phyloP scores from a whole-genome alignment of 1,140 invertebrate genomes.

The Scaptomyza pallida region DNA sequence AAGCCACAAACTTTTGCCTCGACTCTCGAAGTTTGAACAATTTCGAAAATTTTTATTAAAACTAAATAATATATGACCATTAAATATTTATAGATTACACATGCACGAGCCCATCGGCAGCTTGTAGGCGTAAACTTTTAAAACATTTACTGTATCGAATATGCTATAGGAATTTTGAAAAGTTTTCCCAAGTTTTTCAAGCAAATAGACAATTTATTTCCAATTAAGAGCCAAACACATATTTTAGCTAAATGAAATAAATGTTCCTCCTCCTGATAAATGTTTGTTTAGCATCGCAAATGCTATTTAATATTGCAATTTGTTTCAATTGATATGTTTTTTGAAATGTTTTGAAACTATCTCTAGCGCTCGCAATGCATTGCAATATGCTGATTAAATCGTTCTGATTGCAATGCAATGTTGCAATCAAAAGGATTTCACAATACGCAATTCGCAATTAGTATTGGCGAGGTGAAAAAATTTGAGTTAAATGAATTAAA shows the following conservation, averaged over 20 bases:
- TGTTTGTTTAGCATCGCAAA: not conserved
- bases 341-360: not conserved
- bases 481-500: constrained; percentile 51
- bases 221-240: too few relatives aligned
- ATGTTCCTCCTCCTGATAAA: too few relatives aligned
- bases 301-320: not conserved
- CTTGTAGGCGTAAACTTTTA: too few relatives aligned
- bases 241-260: too few relatives aligned
- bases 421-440: constrained; percentile 40
- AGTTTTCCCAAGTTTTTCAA: too few relatives aligned
- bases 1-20: not conserved
- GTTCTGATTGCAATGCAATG: not conserved
- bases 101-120: too few relatives aligned
- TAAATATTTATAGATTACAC: not conserved
- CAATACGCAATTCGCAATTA: constrained; percentile 56
- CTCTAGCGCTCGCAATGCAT: too few relatives aligned
- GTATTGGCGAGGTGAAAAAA: constrained; percentile 41
- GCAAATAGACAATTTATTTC: too few relatives aligned
- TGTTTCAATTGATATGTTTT: not conserved
- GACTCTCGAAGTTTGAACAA: not conserved
- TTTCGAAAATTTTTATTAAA: not conserved
- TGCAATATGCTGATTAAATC: too few relatives aligned
- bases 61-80: not conserved
- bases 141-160: too few relatives aligned
- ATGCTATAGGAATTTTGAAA: too few relatives aligned